Evolutionary conservation across 2,797 vertebrate species (phyloP), one percentile per base, ranked within the genome.

Genomic region (Ambastaia sidthimunki): DNA sequence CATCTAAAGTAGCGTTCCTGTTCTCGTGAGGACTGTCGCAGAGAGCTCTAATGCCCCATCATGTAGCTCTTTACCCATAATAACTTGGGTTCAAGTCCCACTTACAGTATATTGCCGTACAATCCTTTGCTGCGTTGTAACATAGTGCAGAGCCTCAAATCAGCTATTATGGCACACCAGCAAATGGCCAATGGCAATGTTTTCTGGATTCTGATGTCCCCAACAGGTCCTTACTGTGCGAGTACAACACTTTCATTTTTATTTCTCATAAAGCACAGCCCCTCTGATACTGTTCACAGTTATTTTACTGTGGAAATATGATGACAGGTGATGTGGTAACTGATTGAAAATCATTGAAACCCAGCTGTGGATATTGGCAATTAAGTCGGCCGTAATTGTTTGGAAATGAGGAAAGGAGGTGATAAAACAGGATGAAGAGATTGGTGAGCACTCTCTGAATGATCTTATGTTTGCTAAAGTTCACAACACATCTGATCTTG

Each of bases 1-100:
- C 73, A 79, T 60, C 55, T 76, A 50, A 34, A 62, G 78, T 41
- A 85, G 62, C 68, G 50, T 63, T 60, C 57, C 34, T 68, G 21
- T 77, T 80, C 91, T 92, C 87, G 83, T 82, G 82, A 89, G 91
- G 91, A 89, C 89, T 86, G 86, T 92, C 89, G 34, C 90, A 91
- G 91, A 93, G 89, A 90, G 88, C 90, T 92, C 88, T 86, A 86
- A 93, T 90, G 89, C 89, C 89, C 90, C 89, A 91, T 92, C 92
- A 92, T 92, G 88, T 87, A 88, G 90, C 89, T 91, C 89, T 93
- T 92, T 92, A 92, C 88, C 88, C 89, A 88, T 84, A 92, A 91
- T 91, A 87, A 90, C 89, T 88, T 87, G 82, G 86, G 85, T 90
- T 87, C 87, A 28, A 59, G 54, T 75, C 18, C 88, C 88, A 84